Evolutionary conservation across 2,888 invertebrate species (phyloP).

Genomic region (Heliconius cydno): DNA sequence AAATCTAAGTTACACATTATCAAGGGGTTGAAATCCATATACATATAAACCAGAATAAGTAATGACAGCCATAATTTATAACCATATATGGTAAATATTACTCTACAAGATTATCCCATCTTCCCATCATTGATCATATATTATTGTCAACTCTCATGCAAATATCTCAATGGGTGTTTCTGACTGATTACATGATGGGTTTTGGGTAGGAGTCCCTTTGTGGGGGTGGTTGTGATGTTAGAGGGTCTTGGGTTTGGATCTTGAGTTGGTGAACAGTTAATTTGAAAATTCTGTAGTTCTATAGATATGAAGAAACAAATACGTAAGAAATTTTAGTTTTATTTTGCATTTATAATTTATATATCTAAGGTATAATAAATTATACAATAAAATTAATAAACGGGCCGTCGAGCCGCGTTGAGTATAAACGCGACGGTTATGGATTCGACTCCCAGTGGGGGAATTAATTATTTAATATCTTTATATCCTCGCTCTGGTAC

Average conservation of each 20-base stretch:
- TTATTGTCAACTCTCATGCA: slow-evolving; percentile 54
- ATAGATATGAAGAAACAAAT: too few species aligned
- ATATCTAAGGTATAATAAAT: too few species aligned
- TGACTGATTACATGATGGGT: slow-evolving; percentile 28
- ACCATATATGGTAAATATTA: slow-evolving; percentile 30
- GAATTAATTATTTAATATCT: too few species aligned
- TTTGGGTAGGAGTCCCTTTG: slow-evolving; percentile 28
- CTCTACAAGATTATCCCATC: slow-evolving; percentile 51
- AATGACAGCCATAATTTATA: slow-evolving; percentile 14
- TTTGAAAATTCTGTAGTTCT: background rate
- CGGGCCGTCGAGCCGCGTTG: background rate
- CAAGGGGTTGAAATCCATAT: slow-evolving; percentile 1
- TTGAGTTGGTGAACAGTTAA: background rate
- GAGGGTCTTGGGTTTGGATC: background rate
- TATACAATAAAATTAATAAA: too few species aligned
- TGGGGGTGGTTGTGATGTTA: background rate
- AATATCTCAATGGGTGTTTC: slow-evolving; percentile 48
- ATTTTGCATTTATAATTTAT: too few species aligned
- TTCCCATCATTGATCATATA: slow-evolving; percentile 53
- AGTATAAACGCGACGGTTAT: background rate
- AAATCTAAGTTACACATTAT: background rate
- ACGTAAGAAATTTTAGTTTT: too few species aligned
- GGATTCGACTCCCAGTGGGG: too few species aligned
- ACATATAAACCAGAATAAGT: background rate
- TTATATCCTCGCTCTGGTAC: too few species aligned